Percentiles rank a stretch among this genome's conserved stretches.
Evolutionary conservation across 2,113 vertebrate genomes (phyloP).

Genomic region (Vicugna pacos): DNA sequence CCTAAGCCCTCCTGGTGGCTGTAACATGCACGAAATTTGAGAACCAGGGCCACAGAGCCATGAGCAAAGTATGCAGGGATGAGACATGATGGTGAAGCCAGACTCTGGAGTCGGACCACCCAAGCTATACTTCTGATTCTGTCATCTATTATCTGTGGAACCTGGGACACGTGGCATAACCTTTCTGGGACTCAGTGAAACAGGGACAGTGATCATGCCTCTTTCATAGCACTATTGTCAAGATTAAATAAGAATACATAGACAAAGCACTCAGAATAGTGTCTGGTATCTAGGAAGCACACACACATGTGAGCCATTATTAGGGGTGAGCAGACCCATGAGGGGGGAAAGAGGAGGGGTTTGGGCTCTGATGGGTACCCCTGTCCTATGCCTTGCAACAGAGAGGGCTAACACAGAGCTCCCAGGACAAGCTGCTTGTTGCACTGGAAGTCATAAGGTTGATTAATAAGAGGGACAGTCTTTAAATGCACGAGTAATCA

Average conservation of each 20-base stretch:
- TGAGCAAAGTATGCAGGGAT: background rate
- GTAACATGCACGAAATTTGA: background rate
- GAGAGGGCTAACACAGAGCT: background rate
- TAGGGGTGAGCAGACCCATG: background rate
- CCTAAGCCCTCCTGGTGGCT: background rate
- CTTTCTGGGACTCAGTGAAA: background rate
- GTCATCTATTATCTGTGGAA: background rate
- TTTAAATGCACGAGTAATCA: background rate
- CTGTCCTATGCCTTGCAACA: background rate
- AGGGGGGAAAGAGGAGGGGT: background rate
- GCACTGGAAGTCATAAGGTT: background rate
- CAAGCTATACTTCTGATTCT: background rate
- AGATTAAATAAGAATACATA: background rate
- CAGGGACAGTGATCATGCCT: background rate
- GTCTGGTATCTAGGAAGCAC: background rate
- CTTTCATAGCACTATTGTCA: background rate
- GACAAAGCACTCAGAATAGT: background rate
- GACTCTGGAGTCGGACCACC: background rate
- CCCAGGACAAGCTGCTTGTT: background rate
- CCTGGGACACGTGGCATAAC: background rate
- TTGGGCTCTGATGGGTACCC: background rate
- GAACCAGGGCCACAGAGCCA: background rate
- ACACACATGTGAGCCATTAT: background rate
- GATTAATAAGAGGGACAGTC: conserved; percentile 20
- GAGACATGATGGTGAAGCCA: background rate